Conservation (phyloP, 2,797 vertebrate species). For the Astyanax mexicanus region DNA sequence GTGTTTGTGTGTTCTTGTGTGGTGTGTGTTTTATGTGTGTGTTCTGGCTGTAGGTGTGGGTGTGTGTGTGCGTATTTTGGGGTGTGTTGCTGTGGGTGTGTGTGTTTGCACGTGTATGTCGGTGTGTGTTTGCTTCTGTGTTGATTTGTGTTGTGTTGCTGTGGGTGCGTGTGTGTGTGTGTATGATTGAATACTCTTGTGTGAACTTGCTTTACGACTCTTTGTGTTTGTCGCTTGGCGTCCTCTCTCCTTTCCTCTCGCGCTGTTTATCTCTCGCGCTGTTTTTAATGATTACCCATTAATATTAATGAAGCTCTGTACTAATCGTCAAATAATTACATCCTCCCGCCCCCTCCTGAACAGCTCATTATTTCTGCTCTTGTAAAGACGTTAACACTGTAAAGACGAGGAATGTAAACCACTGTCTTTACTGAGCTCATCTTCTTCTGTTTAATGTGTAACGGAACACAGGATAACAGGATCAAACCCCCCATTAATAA, state of each 20-base stretch:
- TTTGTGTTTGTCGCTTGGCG: neutral
- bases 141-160: too few species aligned
- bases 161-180: slow-evolving; percentile 62
- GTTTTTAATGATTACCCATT: neutral
- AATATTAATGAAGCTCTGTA: slow-evolving; percentile 4
- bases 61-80: too few species aligned
- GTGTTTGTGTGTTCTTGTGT: too few species aligned
- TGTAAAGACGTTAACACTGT: neutral
- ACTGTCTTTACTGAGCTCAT: neutral
- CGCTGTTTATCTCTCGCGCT: neutral
- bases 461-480: neutral
- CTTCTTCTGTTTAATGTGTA: neutral
- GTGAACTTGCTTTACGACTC: neutral
- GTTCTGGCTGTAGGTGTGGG: too few species aligned
- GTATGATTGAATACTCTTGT: slow-evolving; percentile 65
- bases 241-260: neutral
- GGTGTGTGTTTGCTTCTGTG: too few species aligned
- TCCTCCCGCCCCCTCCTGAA: neutral
- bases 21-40: too few species aligned
- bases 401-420: neutral
- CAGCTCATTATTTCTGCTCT: slow-evolving; percentile 4
- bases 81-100: too few species aligned
- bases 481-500: neutral
- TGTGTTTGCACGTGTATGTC: too few species aligned
- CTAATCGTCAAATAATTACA: slow-evolving; percentile 16